Base-by-base conservation (phyloP, 2,888 invertebrate species). In the Xanthorhoe spadicearia region DNA sequence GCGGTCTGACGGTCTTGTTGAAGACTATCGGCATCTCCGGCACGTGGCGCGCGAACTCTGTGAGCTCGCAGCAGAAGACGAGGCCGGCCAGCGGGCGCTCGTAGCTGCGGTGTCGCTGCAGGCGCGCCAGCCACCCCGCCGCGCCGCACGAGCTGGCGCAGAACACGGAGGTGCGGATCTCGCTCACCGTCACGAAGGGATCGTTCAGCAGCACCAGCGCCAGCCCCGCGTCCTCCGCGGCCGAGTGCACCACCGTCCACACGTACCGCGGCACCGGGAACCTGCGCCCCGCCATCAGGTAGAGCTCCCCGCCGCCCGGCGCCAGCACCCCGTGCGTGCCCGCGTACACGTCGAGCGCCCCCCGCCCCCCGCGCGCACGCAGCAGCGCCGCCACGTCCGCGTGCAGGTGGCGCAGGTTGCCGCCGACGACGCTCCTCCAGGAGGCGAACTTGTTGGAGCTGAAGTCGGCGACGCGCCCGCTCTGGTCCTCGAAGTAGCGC, bases 131-230 rank as follows among this genome's bases (percentile, higher is more conserved):
- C 93, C 92, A 92, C 2, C 75, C 0, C 61, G 83, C 81, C 64
- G 80, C 74, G 13, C 78, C 77, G 80, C 93, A 93, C 62, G 75
- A 74, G 81, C 92, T 91, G 64, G 85, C 87, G 76, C 93, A 93
- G 77, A 88, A 86, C 74, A 88, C 89, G 0, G 86, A 75, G n/a
- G 76, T 84, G 64, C 86, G 80, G 23, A 92, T 74, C 82, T 92
- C 92, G 80, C 92, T 90, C 56, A 92, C 88, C 1, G 90, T 79
- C 74, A 92, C 88, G 74, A 89, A 85, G 54, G 93, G 93, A 70
- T 93, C 90, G 83, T 92, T 91, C 0, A 92, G 79, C 69, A 91
- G 68, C 66, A 86, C 81, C 13, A 93, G 19, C 7, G 88, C 93
- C 48, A 63, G 57, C 84, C 71, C 52, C 83, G 88, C 49, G 70